Evolutionary conservation across 2,113 vertebrate genomes (phyloP).

Genomic region (Nyctereutes procyonoides): DNA sequence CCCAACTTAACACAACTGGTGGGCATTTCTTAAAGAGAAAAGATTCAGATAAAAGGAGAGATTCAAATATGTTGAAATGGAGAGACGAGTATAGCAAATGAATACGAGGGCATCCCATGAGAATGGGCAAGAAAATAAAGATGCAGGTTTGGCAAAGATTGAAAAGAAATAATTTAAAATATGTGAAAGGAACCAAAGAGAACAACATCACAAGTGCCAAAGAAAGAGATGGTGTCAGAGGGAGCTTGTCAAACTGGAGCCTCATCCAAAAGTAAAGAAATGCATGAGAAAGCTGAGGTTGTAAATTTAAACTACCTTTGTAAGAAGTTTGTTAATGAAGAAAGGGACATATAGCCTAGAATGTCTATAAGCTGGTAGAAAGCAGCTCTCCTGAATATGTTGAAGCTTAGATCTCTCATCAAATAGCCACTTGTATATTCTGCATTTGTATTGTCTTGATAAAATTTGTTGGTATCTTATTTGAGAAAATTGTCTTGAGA

Average conservation of each 20-base stretch:
- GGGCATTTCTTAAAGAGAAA: background rate
- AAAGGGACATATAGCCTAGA: background rate
- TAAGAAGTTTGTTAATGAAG: background rate
- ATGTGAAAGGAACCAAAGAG: background rate
- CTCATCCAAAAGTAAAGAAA: background rate
- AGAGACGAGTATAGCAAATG: background rate
- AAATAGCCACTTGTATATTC: conserved; percentile 45
- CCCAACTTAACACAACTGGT: background rate
- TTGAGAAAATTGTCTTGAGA: conserved; percentile 49
- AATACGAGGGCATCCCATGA: background rate
- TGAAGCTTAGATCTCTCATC: conserved; percentile 21
- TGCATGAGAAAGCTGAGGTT: background rate
- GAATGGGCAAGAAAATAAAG: background rate
- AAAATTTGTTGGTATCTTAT: conserved; percentile 43
- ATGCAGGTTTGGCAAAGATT: background rate
- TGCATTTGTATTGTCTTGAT: conserved; percentile 4
- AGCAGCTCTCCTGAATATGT: background rate
- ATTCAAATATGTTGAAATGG: background rate
- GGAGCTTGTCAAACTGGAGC: background rate
- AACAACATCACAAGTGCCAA: background rate
- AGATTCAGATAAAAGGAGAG: background rate
- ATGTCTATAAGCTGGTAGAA: background rate
- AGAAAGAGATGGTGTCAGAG: background rate
- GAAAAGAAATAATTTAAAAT: background rate
- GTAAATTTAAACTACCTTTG: background rate